Evolutionary conservation across 2,113 vertebrate genomes (phyloP), one percentile per base, ranked within the genome.

Genomic region (Nothocercus julius): DNA sequence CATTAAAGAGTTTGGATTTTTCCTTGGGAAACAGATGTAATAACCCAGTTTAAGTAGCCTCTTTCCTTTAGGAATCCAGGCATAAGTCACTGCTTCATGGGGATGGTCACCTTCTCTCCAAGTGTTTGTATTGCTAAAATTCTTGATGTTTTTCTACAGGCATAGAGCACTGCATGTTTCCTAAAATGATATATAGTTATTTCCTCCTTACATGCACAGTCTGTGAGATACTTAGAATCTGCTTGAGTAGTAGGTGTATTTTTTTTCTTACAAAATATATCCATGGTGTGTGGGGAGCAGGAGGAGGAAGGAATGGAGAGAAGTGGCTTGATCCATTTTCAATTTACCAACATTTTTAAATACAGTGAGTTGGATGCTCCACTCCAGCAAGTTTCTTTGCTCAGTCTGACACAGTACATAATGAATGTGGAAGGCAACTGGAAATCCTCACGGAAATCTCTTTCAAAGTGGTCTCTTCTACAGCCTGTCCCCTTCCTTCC

Each of bases 241-340:
- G 3, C 62, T 77, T 54, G 45, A 85, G 82, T 36, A 63, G 89
- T 92, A 82, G 63, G 78, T 91, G 72, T 92, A 42, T 63, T 93
- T 56, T 84, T 84, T 78, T 82, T 90, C 53, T 93, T 85, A 54
- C 38, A 82, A 70, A 70, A 63, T 92, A 73, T 17, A 76, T 93
- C 85, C 54, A 25, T 66, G 42, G 5, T 67, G 77, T 85, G 78
- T 38, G 22, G 78, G 83, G 90, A 40, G 12, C 47, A 90, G 83
- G 61, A 89, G 93, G 49, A 77, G 61, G 47, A 76, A 86, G 78
- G 51, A 94, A 30, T 21, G 3, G 47, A 49, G n/a, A 13, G 22
- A 85, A 76, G 40, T 69, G 69, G 11, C 74, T 45, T 85, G 53
- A 93, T 92, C 70, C 21, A 38, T 82, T 93, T 83, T 83, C 75